phyloP scores from a whole-genome alignment of 2,113 vertebrate genomes.

The Fregata magnificens region DNA sequence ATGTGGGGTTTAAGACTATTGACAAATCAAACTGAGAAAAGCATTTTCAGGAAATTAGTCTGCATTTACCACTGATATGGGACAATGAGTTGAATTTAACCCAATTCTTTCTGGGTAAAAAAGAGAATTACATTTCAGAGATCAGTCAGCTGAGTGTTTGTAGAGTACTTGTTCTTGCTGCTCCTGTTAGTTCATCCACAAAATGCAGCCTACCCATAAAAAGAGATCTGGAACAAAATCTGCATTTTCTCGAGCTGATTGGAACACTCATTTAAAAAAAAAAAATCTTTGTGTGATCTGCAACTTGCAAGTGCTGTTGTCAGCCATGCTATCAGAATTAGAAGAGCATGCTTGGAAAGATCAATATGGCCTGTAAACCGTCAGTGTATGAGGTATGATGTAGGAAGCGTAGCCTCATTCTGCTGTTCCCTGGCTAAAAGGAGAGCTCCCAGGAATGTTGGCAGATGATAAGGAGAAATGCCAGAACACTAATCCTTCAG shows the following conservation, averaged over 20 bases:
- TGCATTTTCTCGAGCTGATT: neutral
- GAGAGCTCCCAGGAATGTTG: slow-evolving; percentile 69
- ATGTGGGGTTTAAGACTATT: neutral
- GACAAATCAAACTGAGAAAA: neutral
- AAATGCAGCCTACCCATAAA: neutral
- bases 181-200: neutral
- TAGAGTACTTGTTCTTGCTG: neutral
- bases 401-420: slow-evolving; percentile 22
- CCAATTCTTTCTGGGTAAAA: neutral
- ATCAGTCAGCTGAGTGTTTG: neutral
- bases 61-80: neutral
- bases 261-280: neutral
- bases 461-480: slow-evolving; percentile 28
- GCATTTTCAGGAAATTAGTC: neutral
- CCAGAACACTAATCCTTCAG: slow-evolving; percentile 12
- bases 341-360: neutral
- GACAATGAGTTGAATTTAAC: neutral
- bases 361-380: neutral
- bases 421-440: slow-evolving; percentile 60
- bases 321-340: neutral
- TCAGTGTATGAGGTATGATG: neutral
- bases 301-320: neutral
- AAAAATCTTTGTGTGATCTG: neutral
- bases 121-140: neutral
- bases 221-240: neutral